Conservation (phyloP, 2,797 vertebrate species). For the Jordanella pulchra region DNA sequence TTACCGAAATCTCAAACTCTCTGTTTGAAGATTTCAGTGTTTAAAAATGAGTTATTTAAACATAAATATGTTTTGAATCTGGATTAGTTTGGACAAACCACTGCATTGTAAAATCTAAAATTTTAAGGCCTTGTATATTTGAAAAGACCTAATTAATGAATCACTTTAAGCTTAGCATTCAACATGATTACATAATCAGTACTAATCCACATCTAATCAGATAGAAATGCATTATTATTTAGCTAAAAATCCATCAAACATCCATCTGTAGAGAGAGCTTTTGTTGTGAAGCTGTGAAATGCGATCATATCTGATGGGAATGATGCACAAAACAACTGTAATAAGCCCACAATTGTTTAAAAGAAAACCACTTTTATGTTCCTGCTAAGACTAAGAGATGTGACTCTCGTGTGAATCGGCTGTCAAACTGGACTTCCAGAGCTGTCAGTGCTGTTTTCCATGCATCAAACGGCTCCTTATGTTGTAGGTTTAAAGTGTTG, state of each 20-base stretch:
- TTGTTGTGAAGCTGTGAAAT: slow-evolving; percentile 21
- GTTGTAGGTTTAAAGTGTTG: slow-evolving; percentile 56
- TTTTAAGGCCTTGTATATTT: not conserved
- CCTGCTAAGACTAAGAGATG: slow-evolving; percentile 32
- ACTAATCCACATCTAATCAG: not conserved
- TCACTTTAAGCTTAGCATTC: not conserved
- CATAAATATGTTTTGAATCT: not conserved
- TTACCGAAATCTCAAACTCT: not conserved
- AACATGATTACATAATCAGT: not conserved
- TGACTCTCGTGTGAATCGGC: slow-evolving; percentile 27
- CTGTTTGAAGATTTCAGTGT: not conserved
- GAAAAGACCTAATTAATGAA: not conserved
- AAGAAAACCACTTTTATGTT: slow-evolving; percentile 47
- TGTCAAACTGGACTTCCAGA: slow-evolving; percentile 49
- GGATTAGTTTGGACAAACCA: not conserved
- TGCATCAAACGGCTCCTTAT: slow-evolving; percentile 56
- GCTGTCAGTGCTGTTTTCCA: slow-evolving; percentile 55
- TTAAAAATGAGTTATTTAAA: not conserved
- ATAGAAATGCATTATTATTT: slow-evolving; percentile 11
- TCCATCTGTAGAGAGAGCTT: not conserved
- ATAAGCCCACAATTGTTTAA: slow-evolving; percentile 25
- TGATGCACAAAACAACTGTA: slow-evolving; percentile 22
- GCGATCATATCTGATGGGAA: slow-evolving; percentile 26
- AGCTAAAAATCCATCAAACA: slow-evolving; percentile 8
- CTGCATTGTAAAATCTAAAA: not conserved